phyloP scores from a whole-genome alignment of 1,140 invertebrate genomes.

The Ceratina australensis region DNA sequence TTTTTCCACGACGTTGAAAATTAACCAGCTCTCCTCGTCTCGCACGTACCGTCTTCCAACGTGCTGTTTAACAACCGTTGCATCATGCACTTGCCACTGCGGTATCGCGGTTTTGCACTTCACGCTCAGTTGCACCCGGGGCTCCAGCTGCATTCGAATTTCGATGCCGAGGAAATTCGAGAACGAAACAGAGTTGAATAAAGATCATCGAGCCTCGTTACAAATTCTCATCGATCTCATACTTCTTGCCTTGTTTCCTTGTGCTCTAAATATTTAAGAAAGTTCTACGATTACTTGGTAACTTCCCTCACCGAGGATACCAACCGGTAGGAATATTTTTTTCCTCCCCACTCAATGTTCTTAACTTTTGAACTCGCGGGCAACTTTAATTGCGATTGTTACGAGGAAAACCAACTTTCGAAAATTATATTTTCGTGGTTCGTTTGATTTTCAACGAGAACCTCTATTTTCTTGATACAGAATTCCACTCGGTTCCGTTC shows the following conservation, averaged over 20 bases:
- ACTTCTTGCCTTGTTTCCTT: background rate
- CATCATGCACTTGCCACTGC: conserved; percentile 16
- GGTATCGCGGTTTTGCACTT: conserved; percentile 28
- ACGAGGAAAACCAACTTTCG: too few relatives aligned
- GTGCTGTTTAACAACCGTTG: background rate
- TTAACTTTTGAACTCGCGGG: too few relatives aligned
- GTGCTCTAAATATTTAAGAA: background rate
- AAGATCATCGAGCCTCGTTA: background rate
- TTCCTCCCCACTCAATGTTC: background rate
- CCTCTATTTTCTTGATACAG: too few relatives aligned
- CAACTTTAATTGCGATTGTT: too few relatives aligned
- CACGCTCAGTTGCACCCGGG: background rate
- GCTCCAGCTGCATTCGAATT: background rate
- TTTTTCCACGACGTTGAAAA: background rate
- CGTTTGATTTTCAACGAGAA: too few relatives aligned
- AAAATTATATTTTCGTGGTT: too few relatives aligned
- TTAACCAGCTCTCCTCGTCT: conserved; percentile 21
- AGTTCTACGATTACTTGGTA: background rate
- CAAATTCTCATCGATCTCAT: background rate
- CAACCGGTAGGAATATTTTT: background rate
- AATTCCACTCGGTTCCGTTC: too few relatives aligned
- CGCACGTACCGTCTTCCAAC: conserved; percentile 6
- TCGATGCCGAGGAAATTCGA: background rate
- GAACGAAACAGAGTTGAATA: background rate
- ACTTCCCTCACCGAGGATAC: background rate